Base-by-base conservation (phyloP, 2,797 vertebrate species). In the Mustela erminea region DNA sequence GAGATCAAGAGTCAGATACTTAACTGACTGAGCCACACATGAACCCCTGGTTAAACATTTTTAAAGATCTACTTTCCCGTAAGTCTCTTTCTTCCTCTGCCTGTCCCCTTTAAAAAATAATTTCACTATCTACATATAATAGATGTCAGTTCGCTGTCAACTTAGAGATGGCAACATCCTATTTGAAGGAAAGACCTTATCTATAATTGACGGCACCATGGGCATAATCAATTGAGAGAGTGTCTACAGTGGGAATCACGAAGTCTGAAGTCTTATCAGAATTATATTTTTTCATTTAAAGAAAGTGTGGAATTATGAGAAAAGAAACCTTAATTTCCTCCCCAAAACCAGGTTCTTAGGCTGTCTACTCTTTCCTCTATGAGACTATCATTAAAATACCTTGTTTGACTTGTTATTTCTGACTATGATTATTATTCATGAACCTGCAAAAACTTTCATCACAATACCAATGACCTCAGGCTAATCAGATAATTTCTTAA, bases 161-260 rank as follows among this genome's bases (percentile, higher is more conserved):
- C 23, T 49, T 62, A 94, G 62, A 89, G 25, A 92, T 56, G 43
- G 68, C 23, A 92, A 95, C 32, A 68, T 66, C 1, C 14, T 92
- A 93, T 91, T 70, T 93, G 70, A 98, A 95, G 25, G 66, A n/a
- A 93, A 97, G 66, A 43, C 4, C 25, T 92, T 88, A 81, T 93
- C 38, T 90, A 93, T 93, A 93, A 81, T 62, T 97, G 66, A 97
- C 83, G 41, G 27, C 14, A 72, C 13, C 58, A 29, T 15, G 4
- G 81, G 23, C 54, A 3, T 49, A 75, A 81, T 85, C 29, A 70
- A 70, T 83, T 80, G 66, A 95, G 68, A 88, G 27, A 64, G 54
- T 68, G 46, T 90, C 62, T 49, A 54, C 13, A 70, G 46, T 21
- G 27, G 58, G 66, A 64, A 5, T 43, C 21, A 43, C 43, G 10